A percentile compares a stretch with the other conserved stretches of the same genome.
Evolutionary conservation across 2,113 vertebrate species (phyloP).

Genomic region (Azemiops feae): DNA sequence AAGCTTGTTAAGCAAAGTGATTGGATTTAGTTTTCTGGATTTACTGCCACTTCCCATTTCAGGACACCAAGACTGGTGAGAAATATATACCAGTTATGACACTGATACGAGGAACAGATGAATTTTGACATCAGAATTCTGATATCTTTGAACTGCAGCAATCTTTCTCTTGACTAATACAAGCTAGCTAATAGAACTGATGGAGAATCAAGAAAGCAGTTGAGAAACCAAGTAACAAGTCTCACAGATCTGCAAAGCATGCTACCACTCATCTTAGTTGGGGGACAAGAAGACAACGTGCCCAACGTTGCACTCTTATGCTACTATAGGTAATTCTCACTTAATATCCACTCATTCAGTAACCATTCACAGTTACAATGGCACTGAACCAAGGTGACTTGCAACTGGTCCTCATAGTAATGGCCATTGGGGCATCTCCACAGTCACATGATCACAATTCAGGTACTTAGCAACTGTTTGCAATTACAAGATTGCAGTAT

Average conservation of each 20-base stretch:
- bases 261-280: neutral
- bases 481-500: neutral
- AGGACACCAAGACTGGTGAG: neutral
- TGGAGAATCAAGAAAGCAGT: neutral
- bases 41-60: neutral
- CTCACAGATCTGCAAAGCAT: neutral
- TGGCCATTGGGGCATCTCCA: neutral
- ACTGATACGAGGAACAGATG: neutral
- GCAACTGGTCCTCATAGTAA: neutral
- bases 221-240: neutral
- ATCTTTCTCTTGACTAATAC: neutral
- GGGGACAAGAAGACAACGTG: neutral
- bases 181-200: neutral
- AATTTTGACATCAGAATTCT: neutral
- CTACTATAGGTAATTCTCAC: neutral
- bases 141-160: neutral
- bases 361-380: neutral
- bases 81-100: neutral
- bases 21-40: neutral
- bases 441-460: neutral
- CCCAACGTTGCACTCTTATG: neutral
- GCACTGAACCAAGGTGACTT: neutral
- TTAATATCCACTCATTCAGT: neutral
- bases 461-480: neutral
- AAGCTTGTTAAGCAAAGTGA: neutral